Percentiles rank a stretch among this genome's conserved stretches.
phyloP scores from a whole-genome alignment of 2,797 vertebrate genomes.

The Galago senegalensis region DNA sequence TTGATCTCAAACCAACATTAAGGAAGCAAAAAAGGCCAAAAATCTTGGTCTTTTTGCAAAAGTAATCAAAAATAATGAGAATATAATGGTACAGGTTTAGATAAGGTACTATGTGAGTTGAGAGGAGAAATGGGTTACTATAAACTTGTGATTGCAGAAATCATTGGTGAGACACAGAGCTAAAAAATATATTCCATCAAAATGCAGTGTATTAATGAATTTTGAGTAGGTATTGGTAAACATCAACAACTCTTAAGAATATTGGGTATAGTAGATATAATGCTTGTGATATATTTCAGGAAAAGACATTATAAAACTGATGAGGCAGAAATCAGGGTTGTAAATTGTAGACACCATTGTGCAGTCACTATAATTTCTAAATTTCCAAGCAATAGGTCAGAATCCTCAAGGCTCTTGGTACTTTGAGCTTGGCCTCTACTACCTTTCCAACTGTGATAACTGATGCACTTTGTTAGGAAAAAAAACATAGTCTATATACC shows the following conservation, averaged over 20 bases:
- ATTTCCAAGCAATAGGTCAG: not conserved
- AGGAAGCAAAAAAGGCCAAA: not conserved
- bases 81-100: not conserved
- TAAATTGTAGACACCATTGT: not conserved
- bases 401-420: not conserved
- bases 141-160: not conserved
- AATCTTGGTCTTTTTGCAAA: not conserved
- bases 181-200: not conserved
- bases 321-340: not conserved
- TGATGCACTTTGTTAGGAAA: not conserved
- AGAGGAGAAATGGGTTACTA: not conserved
- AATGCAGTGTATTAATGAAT: not conserved
- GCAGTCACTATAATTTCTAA: not conserved
- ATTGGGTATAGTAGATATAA: not conserved
- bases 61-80: not conserved
- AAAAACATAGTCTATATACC: not conserved
- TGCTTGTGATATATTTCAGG: not conserved
- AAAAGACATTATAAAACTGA: not conserved
- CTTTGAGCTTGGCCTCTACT: not conserved
- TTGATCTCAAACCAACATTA: not conserved
- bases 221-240: not conserved
- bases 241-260: constrained; percentile 36
- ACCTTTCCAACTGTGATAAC: not conserved
- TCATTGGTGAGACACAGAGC: not conserved
- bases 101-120: not conserved